These are phyloP conservation scores for Yponomeuta sedellus DNA, from an alignment of 2,888 invertebrate species.

Conservation along the genomic window DNA sequence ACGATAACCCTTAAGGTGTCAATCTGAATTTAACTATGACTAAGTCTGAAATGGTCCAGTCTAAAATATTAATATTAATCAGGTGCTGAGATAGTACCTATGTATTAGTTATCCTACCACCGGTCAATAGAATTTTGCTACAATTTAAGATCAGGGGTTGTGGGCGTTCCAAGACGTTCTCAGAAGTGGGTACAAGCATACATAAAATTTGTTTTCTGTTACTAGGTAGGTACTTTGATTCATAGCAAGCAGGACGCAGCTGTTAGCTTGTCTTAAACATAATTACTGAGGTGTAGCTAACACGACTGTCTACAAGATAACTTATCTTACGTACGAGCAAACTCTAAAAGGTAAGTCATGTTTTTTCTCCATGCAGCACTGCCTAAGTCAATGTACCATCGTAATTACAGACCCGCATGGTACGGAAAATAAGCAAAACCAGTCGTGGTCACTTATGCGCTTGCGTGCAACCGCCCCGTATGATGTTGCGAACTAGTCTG, in stretches of 20 bases:
- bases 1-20: no score
- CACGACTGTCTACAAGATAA: neutral
- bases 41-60: no score
- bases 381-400: slow-evolving; percentile 25
- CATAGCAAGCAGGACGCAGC: neutral
- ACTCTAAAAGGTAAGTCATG: slow-evolving; percentile 15
- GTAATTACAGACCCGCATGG: slow-evolving; percentile 36
- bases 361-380: slow-evolving; percentile 14
- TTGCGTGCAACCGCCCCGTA: slow-evolving; percentile 14
- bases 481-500: slow-evolving; percentile 16
- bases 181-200: no score
- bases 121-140: no score
- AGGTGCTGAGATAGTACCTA: no score
- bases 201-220: no score
- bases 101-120: no score
- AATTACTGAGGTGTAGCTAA: slow-evolving; percentile 1
- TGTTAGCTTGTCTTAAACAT: neutral
- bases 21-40: no score
- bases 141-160: no score
- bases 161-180: no score
- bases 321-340: slow-evolving; percentile 1
- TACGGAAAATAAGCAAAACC: slow-evolving; percentile 37
- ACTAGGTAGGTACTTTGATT: neutral
- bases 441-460: slow-evolving; percentile 12
- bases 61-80: no score